Base-by-base conservation (phyloP, 2,888 invertebrate genomes). In the Urechis unicinctus region DNA sequence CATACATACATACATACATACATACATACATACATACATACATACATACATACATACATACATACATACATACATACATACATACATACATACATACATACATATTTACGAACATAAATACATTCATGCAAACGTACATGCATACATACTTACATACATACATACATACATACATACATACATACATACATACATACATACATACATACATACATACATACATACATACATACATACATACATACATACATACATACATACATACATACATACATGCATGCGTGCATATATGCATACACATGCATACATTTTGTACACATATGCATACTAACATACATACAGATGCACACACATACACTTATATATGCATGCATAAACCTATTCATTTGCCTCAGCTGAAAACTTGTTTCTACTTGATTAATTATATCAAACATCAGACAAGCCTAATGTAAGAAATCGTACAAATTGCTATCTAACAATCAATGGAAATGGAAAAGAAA, bases 201-300 rank as follows among this genome's bases (percentile, higher is more conserved):
- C 28, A 48, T 26, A 48, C 28, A 48, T 26, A 48, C 28, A 48
- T 48, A 48, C 28, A 48, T 48, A 48, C 28, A 48, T 48, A 48
- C 28, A 50, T 50, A 50, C 24, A 50, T 50, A 50, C 24, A 50
- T 52, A 49, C 25, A 52, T 52, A 52, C 25, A 52, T 52, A 50
- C n/a, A 48, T 50, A 53, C 21, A 53, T 50, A 28, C 21, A 29
- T 53, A 24, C 30, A 53, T 48, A 52, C 21, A 52, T 47, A 52
- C 28, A 52, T 26, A 52, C 29, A 52, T 47, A 52, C 28, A 52
- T 52, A 52, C 28, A 52, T 52, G 48, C 28, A 52, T 52, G 48
- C 28, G 29, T 46, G 29, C 26, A 52, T 47, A 28, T 47, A 53
- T n/a, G n/a, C n/a, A n/a, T n/a, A n/a, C n/a, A n/a, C n/a, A n/a